Conservation (phyloP, 2,113 vertebrate species). For the Zapornia atra region DNA sequence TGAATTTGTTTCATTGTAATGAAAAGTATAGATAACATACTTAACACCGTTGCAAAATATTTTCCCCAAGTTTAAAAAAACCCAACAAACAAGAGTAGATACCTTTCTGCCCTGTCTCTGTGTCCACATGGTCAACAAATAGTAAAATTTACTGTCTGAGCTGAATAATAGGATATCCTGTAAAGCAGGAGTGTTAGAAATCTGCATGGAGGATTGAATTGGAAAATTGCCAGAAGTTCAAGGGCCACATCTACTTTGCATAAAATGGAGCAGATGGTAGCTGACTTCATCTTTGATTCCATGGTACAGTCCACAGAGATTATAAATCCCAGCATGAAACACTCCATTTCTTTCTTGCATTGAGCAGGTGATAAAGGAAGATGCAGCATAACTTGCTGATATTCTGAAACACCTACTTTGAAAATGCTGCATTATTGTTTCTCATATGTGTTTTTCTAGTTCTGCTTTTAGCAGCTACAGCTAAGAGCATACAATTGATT, state of each 20-base stretch:
- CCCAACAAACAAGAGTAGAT: neutral
- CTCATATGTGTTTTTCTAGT: neutral
- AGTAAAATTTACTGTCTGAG: conserved; percentile 1
- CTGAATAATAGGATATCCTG: conserved; percentile 9
- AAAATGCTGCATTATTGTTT: neutral
- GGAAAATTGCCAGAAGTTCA: conserved; percentile 52
- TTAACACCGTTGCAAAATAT: neutral
- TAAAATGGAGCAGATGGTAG: conserved; percentile 64
- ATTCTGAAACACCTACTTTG: neutral
- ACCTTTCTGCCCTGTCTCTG: neutral
- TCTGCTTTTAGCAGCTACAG: neutral
- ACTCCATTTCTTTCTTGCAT: neutral
- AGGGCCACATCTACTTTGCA: conserved; percentile 57
- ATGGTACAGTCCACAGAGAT: neutral
- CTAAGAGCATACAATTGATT: neutral
- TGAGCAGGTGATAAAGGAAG: conserved; percentile 35
- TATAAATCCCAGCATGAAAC: conserved; percentile 38
- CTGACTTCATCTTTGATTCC: conserved; percentile 57
- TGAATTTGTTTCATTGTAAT: neutral
- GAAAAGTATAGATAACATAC: neutral
- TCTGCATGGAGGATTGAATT: conserved; percentile 4
- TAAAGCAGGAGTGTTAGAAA: conserved; percentile 9
- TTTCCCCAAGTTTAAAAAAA: neutral
- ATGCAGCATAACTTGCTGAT: neutral
- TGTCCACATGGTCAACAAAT: neutral